Evolutionary conservation across 2,797 vertebrate genomes (phyloP).

Genomic region (Distichodus sexfasciatus): DNA sequence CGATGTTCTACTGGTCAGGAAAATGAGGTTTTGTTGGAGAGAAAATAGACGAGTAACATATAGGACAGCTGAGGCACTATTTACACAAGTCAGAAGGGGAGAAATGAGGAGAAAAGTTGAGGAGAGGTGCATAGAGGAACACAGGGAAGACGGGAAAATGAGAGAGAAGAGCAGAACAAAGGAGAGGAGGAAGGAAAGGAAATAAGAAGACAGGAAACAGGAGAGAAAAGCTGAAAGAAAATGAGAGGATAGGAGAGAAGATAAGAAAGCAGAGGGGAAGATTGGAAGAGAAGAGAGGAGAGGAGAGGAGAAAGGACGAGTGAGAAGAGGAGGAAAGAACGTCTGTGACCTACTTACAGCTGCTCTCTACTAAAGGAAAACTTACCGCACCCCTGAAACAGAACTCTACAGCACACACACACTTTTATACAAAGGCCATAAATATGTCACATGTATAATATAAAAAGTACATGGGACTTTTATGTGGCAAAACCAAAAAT

Average conservation of each 20-base stretch:
- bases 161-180: no score
- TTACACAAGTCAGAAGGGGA: background rate
- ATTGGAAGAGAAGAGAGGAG: background rate
- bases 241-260: constrained; percentile 1
- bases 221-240: constrained; percentile 10
- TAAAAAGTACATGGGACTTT: no score
- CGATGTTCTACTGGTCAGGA: constrained; percentile 8
- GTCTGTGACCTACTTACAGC: constrained; percentile 48
- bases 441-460: no score
- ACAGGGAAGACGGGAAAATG: background rate
- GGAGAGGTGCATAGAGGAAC: background rate
- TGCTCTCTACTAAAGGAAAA: constrained; percentile 6
- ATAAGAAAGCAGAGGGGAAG: constrained; percentile 14
- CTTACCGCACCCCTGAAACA: constrained; percentile 1
- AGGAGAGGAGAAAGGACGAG: background rate
- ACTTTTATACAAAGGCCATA: background rate
- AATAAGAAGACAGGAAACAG: background rate
- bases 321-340: background rate
- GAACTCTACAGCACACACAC: background rate
- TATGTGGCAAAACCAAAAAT: no score
- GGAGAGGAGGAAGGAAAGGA: background rate
- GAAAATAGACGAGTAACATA: background rate
- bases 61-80: background rate
- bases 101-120: background rate
- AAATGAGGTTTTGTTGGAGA: constrained; percentile 13